phyloP scores from a whole-genome alignment of 2,888 invertebrate species.

The Geophilus truncorum region DNA sequence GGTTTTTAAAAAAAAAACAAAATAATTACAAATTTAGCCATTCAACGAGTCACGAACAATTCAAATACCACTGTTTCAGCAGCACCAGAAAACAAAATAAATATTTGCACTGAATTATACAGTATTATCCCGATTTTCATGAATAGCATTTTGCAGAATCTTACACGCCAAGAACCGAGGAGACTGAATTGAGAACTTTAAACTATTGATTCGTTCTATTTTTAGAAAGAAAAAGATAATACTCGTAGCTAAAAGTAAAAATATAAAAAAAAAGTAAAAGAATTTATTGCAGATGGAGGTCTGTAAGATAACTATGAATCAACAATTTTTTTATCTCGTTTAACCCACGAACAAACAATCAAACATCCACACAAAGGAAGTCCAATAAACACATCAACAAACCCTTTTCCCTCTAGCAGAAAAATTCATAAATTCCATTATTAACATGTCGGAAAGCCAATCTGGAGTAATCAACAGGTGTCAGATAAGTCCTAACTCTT shows the following conservation, averaged over 20 bases:
- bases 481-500: background rate
- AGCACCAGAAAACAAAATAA: too few species aligned
- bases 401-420: background rate
- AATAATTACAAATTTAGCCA: too few species aligned
- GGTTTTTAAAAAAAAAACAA: too few species aligned
- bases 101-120: background rate
- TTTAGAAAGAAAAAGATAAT: background rate
- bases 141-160: background rate
- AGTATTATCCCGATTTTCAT: background rate
- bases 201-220: constrained; percentile 17
- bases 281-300: background rate
- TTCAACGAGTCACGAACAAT: too few species aligned
- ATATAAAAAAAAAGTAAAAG: background rate
- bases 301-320: constrained; percentile 12
- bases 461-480: background rate
- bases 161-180: background rate
- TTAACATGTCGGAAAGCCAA: background rate
- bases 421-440: background rate
- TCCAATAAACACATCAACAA: background rate
- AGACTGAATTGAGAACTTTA: background rate
- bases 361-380: too few species aligned
- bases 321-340: background rate
- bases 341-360: background rate
- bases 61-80: too few species aligned
- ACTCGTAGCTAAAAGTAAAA: background rate